Percentiles rank a stretch among this genome's conserved stretches.
Conservation (phyloP, 1,140 invertebrate species). For the Philopotamus ludificatus region DNA sequence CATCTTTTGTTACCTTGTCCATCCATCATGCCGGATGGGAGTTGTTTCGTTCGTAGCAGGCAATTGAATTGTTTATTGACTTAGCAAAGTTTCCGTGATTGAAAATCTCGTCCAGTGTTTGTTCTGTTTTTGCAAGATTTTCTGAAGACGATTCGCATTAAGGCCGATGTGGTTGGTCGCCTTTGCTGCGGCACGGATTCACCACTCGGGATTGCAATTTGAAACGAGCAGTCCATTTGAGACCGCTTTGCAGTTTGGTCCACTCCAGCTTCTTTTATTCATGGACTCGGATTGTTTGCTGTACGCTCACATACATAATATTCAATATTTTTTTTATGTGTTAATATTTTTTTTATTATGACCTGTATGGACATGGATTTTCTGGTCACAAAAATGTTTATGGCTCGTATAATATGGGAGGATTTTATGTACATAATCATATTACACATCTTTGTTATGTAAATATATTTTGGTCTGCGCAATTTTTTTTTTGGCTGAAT, state of each 20-base stretch:
- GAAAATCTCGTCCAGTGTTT: not conserved
- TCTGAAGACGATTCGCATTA: not conserved
- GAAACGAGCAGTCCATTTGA: not conserved
- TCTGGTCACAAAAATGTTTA: no score
- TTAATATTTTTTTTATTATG: not conserved
- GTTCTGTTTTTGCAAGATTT: not conserved
- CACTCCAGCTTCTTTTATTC: not conserved
- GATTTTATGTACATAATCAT: no score
- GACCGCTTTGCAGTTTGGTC: not conserved
- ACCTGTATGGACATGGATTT: not conserved
- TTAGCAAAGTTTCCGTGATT: not conserved
- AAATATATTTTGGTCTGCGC: no score
- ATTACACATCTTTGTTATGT: no score
- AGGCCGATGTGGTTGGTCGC: not conserved
- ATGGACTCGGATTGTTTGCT: not conserved
- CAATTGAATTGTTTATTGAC: not conserved
- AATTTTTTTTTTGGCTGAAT: no score
- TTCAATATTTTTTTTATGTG: no score
- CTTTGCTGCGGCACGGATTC: not conserved
- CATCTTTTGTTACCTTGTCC: not conserved
- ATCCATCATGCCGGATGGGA: not conserved
- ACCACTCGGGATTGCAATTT: not conserved
- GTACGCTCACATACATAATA: no score
- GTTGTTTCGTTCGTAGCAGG: not conserved
- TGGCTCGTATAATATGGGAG: no score